phyloP scores from a whole-genome alignment of 2,797 vertebrate species.

The Percopsis omiscomaycus region DNA sequence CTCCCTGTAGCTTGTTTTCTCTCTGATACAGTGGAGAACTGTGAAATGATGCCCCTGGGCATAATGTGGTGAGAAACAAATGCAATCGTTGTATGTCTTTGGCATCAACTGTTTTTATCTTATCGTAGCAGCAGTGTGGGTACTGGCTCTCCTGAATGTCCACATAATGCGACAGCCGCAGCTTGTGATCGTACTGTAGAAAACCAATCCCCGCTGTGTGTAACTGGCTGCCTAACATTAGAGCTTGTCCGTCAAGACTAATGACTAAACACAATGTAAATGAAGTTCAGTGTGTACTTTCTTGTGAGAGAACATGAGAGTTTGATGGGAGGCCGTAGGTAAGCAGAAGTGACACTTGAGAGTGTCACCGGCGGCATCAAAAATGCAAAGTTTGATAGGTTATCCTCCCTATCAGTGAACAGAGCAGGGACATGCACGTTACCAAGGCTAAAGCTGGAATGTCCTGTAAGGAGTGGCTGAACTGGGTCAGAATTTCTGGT shows the following conservation, averaged over 20 bases:
- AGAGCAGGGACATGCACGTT: background rate
- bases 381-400: background rate
- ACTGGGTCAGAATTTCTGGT: no score
- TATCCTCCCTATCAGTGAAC: background rate
- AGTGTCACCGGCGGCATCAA: background rate
- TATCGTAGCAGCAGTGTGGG: no score
- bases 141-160: no score
- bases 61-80: conserved; percentile 27
- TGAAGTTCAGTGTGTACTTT: background rate
- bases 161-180: background rate
- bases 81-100: background rate
- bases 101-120: no score
- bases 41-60: conserved; percentile 44
- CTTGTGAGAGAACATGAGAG: background rate
- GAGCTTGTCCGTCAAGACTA: background rate
- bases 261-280: background rate
- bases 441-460: background rate
- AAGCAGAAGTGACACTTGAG: background rate
- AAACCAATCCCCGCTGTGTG: background rate
- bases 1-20: conserved; percentile 32
- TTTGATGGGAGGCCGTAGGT: background rate
- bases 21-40: conserved; percentile 34
- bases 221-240: background rate
- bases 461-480: background rate
- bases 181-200: background rate